phyloP scores from a whole-genome alignment of 2,113 vertebrate genomes.

The Tinamus guttatus region DNA sequence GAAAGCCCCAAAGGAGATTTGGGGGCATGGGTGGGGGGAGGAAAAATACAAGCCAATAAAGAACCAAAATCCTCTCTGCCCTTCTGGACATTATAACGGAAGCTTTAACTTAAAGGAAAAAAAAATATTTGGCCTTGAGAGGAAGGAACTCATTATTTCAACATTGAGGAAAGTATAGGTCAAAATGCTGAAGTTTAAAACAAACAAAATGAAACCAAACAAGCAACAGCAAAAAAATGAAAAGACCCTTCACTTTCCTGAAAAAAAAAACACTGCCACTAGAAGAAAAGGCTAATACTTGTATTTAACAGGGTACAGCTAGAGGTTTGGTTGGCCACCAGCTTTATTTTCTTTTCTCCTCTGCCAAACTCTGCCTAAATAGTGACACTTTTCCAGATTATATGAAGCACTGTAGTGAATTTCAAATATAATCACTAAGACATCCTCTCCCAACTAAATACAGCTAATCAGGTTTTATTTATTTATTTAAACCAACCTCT shows the following conservation, averaged over 20 bases:
- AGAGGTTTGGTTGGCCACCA: neutral
- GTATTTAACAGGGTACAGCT: neutral
- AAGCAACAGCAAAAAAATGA: neutral
- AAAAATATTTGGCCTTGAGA: neutral
- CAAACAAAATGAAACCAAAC: neutral
- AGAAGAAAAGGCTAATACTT: neutral
- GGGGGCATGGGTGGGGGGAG: too few relatives aligned
- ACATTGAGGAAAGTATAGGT: neutral
- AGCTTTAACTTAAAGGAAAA: neutral
- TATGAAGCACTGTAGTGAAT: neutral
- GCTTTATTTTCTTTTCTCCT: neutral
- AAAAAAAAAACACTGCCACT: neutral
- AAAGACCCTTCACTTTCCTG: neutral
- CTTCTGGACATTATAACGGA: neutral
- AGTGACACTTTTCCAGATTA: neutral
- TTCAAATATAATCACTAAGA: accelerated
- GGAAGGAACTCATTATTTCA: neutral
- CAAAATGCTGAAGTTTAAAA: neutral
- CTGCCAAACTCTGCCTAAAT: neutral
- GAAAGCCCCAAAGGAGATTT: neutral
- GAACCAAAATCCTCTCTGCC: neutral
- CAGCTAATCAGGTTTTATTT: neutral
- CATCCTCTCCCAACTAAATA: neutral
- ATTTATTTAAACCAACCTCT: neutral
- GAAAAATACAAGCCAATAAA: neutral